Evolutionary conservation across 2,113 vertebrate species (phyloP).

Genomic region (Origma solitaria): DNA sequence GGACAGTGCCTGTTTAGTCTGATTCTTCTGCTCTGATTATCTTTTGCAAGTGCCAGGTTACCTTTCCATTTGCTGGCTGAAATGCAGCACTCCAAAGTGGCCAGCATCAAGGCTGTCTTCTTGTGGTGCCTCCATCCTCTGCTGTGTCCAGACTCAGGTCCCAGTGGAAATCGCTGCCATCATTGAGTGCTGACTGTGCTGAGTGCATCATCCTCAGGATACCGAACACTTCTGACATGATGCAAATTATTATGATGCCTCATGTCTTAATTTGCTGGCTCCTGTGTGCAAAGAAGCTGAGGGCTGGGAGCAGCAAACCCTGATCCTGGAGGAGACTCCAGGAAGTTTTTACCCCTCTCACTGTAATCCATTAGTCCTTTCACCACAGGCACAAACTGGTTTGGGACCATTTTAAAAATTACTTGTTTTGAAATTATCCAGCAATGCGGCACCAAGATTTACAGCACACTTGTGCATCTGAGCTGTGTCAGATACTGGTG

Average conservation of each 20-base stretch:
- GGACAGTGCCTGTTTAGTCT: not conserved
- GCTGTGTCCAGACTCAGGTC: not conserved
- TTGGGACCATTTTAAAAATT: not conserved
- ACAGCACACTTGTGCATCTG: not conserved
- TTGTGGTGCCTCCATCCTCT: not conserved
- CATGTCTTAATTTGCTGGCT: not conserved
- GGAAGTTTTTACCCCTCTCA: not conserved
- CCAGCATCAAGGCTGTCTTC: not conserved
- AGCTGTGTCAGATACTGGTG: not conserved
- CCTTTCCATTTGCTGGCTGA: not conserved
- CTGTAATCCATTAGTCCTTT: not conserved
- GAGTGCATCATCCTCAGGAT: not conserved
- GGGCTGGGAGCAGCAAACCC: not conserved
- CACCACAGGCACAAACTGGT: not conserved
- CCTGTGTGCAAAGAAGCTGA: not conserved
- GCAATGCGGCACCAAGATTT: not conserved
- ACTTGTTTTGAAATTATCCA: not conserved
- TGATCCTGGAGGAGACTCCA: not conserved
- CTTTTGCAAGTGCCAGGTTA: not conserved
- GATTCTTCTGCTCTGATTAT: not conserved
- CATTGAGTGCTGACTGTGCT: not conserved
- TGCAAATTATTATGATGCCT: not conserved
- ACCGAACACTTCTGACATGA: not conserved
- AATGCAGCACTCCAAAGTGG: not conserved
- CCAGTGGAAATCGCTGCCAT: not conserved